Evolutionary conservation across 2,113 vertebrate genomes (phyloP).

Genomic region (Brachyhypopomus occidentalis): DNA sequence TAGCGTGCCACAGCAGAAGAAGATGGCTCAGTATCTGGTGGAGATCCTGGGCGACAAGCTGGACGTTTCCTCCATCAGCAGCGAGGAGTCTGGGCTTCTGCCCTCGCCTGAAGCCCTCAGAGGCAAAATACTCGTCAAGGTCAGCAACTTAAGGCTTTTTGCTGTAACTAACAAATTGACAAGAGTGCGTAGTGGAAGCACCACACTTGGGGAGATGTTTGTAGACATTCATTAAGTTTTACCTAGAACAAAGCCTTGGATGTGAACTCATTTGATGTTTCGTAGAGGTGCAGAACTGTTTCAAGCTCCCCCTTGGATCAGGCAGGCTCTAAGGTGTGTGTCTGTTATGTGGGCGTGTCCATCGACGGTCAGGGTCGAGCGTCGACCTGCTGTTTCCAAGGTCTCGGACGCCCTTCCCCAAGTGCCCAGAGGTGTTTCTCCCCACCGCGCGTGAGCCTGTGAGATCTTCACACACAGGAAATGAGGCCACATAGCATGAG

Average conservation of each 20-base stretch:
- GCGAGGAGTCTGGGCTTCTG: slow-evolving; percentile 74
- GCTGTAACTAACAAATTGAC: too few relatives aligned
- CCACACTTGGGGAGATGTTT: background rate
- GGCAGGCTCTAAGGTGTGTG: too few relatives aligned
- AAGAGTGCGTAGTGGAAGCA: too few relatives aligned
- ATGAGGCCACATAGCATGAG: slow-evolving; percentile 29
- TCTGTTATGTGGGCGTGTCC: too few relatives aligned
- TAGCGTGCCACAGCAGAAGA: slow-evolving; percentile 94
- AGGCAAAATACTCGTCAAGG: slow-evolving; percentile 97
- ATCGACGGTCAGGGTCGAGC: background rate
- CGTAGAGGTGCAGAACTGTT: too few relatives aligned
- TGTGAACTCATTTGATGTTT: too few relatives aligned
- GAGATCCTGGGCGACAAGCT: slow-evolving; percentile 93
- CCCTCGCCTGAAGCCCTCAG: slow-evolving; percentile 89
- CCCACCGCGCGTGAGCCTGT: background rate
- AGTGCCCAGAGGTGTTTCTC: background rate
- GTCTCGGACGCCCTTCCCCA: background rate
- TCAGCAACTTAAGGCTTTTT: slow-evolving; percentile 51
- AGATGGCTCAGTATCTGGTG: slow-evolving; percentile 92
- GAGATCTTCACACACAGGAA: background rate
- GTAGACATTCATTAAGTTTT: background rate
- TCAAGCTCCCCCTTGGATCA: too few relatives aligned
- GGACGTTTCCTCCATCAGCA: slow-evolving; percentile 82
- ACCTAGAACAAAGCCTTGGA: background rate
- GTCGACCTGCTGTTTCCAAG: background rate